Base-by-base conservation (phyloP, 1,140 invertebrate species). In the Zophobas morio region DNA sequence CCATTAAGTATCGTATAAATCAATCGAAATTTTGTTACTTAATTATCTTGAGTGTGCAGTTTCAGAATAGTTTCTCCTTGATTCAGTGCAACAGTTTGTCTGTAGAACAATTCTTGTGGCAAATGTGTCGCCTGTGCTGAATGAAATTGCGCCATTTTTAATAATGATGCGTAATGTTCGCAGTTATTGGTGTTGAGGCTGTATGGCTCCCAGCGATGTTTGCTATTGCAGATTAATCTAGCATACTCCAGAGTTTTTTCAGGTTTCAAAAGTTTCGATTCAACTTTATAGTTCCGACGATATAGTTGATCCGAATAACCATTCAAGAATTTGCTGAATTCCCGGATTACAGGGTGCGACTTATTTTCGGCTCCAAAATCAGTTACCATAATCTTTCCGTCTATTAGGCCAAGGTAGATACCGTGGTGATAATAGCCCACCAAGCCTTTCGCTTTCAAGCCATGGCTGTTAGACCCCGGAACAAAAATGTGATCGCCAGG, bases 121-220 rank as follows among this genome's bases (percentile, higher is more conserved):
- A 53, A 53, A 53, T 53, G 49, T 53, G 4, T 6, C 20, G 49
- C 49, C 20, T 53, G 49, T 53, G 49, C 4, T 53, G 49, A 53
- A 53, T 53, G 20, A 53, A 53, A 2, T 53, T 53, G 49, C 49
- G 49, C 49, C 49, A 53, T 53, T 53, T 53, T 53, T 53, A 53
- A 32, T 53, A 53, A 53, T 32, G 49, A 53, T 8, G 49, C 49
- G 20, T 53, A 53, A 53, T 53, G 49, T 53, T 53, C 49, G 20
- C 49, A 53, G 20, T 53, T 53, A 32, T 53, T 53, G 20, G 49
- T 53, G 20, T 53, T 53, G 20, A 53, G 49, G 20, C 49, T 53
- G 49, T 53, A 53, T 53, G 5, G 6, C 20, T 4, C 4, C 49
- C 49, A 53, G 20, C 4, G 49, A 32, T 53, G 20, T 53, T 53